phyloP scores from a whole-genome alignment of 2,113 vertebrate species.

The Microcebus jonahi region DNA sequence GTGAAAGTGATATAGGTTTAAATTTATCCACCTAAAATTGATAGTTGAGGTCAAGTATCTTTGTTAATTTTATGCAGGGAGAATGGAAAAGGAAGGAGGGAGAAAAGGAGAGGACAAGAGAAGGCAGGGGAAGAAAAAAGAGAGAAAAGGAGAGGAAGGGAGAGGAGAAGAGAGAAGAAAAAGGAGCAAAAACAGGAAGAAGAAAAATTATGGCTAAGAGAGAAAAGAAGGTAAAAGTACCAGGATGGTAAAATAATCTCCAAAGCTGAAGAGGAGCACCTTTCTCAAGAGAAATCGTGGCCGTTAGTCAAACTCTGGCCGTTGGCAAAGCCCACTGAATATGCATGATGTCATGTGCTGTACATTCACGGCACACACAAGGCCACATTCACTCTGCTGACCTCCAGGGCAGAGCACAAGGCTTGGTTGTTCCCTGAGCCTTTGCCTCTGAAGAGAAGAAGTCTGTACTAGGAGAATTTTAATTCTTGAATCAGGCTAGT shows the following conservation, averaged over 20 bases:
- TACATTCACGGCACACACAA: constrained; percentile 62
- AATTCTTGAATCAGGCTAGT: constrained; percentile 51
- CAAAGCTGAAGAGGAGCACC: background rate
- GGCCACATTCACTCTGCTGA: constrained; percentile 69
- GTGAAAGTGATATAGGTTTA: background rate
- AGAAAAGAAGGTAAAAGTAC: background rate
- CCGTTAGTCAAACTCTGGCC: background rate
- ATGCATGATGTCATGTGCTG: constrained; percentile 68
- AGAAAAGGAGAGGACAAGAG: background rate
- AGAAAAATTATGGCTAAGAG: background rate
- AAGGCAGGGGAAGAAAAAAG: too few relatives aligned
- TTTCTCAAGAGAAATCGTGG: background rate
- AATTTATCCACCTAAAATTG: background rate
- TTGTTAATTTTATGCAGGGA: background rate
- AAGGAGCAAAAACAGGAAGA: too few relatives aligned
- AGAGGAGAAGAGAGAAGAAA: background rate
- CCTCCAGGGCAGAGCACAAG: constrained; percentile 73
- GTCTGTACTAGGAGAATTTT: constrained; percentile 23
- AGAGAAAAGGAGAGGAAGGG: too few relatives aligned
- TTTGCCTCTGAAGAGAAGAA: constrained; percentile 32
- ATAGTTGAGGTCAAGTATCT: background rate
- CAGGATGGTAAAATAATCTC: background rate
- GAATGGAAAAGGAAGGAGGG: background rate
- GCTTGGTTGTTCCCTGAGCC: constrained; percentile 44
- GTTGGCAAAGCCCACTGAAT: constrained; percentile 43